Conservation (phyloP, 1,140 invertebrate species). For the Sarcophaga bullata region DNA sequence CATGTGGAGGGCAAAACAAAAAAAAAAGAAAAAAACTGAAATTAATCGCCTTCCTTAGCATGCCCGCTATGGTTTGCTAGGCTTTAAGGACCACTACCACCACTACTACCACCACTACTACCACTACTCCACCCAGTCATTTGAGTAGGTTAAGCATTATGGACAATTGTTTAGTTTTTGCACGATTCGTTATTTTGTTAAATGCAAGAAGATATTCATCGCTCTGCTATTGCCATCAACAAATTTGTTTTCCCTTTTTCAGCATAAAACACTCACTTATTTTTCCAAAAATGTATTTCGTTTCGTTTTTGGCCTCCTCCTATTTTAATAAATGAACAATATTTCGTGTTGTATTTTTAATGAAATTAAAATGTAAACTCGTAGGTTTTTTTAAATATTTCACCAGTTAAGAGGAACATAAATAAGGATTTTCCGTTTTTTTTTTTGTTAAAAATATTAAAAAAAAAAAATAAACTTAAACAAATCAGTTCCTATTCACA, state of each 20-base stretch:
- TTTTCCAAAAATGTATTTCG: background rate
- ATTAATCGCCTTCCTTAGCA: slow-evolving; percentile 25
- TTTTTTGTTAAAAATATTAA: no score
- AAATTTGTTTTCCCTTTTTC: background rate
- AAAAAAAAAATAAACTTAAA: no score
- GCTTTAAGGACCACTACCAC: no score
- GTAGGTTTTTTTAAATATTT: no score
- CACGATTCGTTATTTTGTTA: slow-evolving; percentile 59
- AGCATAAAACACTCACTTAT: background rate
- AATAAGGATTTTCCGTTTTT: no score
- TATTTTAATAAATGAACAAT: no score
- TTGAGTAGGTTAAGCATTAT: background rate
- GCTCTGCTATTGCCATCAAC: background rate
- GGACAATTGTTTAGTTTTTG: slow-evolving; percentile 63
- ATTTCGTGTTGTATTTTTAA: no score
- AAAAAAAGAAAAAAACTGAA: background rate
- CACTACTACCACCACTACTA: no score
- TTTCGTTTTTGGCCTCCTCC: background rate
- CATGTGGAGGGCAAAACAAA: background rate
- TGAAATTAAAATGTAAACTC: no score
- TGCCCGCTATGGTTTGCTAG: background rate
- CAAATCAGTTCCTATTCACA: no score
- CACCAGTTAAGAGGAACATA: no score
- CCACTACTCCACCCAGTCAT: no score
- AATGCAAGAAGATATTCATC: slow-evolving; percentile 37